Conservation (phyloP, 2,888 invertebrate species). For the Heliconius cydno region DNA sequence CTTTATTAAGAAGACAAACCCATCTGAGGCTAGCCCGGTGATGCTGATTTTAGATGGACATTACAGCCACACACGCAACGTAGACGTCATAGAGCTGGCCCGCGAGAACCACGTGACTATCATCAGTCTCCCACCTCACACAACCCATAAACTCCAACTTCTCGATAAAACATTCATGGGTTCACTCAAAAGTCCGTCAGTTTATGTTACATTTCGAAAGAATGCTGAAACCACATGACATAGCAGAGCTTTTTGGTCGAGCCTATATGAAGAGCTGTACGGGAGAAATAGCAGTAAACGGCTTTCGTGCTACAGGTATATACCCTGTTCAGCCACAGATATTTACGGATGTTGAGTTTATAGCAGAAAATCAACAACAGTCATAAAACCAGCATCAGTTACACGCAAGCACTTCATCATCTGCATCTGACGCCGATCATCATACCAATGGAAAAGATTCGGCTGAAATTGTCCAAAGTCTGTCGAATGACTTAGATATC, state of each 20-base stretch:
- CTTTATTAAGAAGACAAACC: not conserved
- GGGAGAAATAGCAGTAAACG: not conserved
- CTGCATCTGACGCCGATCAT: too few species aligned
- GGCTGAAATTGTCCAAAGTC: too few species aligned
- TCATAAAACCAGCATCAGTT: too few species aligned
- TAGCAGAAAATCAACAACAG: not conserved
- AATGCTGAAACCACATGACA: not conserved
- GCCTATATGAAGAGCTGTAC: not conserved
- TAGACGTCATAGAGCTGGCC: constrained; percentile 34
- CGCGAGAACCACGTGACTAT: constrained; percentile 38
- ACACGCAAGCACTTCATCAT: too few species aligned
- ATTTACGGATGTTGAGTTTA: not conserved
- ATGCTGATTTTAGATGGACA: constrained; percentile 40
- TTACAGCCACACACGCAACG: not conserved
- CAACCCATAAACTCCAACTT: constrained; percentile 42
- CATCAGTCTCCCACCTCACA: constrained; percentile 39
- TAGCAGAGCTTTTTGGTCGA: not conserved
- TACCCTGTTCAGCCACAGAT: not conserved
- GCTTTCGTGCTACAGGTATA: not conserved
- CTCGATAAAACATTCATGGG: constrained; percentile 14
- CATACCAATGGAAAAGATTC: too few species aligned
- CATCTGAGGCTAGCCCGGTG: not conserved
- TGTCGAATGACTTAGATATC: too few species aligned
- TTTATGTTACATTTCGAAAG: not conserved
- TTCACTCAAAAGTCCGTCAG: not conserved